Percentiles rank a stretch among this genome's conserved stretches.
Conservation (phyloP, 2,888 invertebrate species). For the Shargacucullia verbasci region DNA sequence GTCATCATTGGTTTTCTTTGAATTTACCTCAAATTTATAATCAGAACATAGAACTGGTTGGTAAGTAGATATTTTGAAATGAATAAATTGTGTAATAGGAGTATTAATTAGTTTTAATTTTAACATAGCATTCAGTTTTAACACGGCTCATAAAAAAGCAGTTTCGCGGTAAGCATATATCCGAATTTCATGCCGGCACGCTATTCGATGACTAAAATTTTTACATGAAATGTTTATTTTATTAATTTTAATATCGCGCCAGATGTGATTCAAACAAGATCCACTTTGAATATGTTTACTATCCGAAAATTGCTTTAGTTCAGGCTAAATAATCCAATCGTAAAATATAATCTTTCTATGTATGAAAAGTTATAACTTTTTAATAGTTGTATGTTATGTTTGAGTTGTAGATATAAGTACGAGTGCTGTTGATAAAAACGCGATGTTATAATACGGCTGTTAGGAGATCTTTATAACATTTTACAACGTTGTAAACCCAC, state of each 20-base stretch:
- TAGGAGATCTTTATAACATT: conserved; percentile 86
- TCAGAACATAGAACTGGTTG: too few relatives aligned
- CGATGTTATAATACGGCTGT: conserved; percentile 80
- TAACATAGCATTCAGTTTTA: conserved; percentile 15
- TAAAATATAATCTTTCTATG: conserved; percentile 19
- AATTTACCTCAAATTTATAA: too few relatives aligned
- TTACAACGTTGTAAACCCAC: conserved; percentile 88
- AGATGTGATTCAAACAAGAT: conserved; percentile 55
- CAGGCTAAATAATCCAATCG: conserved; percentile 29
- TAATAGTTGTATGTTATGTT: conserved; percentile 20
- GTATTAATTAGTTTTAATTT: conserved; percentile 23
- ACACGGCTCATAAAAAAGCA: conserved; percentile 45
- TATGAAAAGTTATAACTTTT: conserved; percentile 25
- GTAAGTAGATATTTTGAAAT: conserved; percentile 7
- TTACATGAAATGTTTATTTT: conserved; percentile 57
- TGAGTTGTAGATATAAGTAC: conserved; percentile 29
- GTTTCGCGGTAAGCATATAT: conserved; percentile 49
- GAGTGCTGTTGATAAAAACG: conserved; percentile 66
- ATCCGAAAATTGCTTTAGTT: conserved; percentile 43
- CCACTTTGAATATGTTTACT: conserved; percentile 49
- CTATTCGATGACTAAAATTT: conserved; percentile 15
- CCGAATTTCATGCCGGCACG: conserved; percentile 34
- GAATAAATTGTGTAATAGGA: conserved; percentile 15
- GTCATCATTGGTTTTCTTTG: neutral
- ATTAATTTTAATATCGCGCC: conserved; percentile 55